Evolutionary conservation across 1,140 invertebrate genomes (phyloP), one percentile per base, ranked within the genome.

Genomic region (Luehdorfia chinensis): DNA sequence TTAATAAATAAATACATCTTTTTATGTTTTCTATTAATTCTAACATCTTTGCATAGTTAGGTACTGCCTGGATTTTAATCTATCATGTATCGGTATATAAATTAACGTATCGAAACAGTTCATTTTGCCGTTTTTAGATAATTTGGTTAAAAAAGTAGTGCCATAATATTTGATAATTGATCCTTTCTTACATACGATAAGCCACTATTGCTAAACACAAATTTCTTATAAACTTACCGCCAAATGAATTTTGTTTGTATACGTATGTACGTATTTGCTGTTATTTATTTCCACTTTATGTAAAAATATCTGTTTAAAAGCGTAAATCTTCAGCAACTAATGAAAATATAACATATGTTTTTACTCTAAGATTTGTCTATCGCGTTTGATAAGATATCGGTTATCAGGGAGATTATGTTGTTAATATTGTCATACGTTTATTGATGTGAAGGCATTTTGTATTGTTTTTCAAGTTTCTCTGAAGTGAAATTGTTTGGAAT

Each of bases 361-460:
- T 60, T 54, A 56, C 36, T 33, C 27, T 47, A 46, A 37, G 25
- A 50, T 50, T 18, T 21, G 13, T 50, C 65, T 70, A 73, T 67
- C 66, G 51, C 12, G 4, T 19, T 30, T 37, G 53, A 63, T 65
- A 70, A 47, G 49, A 48, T 70, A 74, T 68, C 66, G 52, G 46
- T 49, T 50, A 53, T 51, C 48, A 39, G 23, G 19, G 9, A 58
- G 60, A 59, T 59, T 53, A 54, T 27, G 30, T 33, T 48, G 52
- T 49, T 14, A 51, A 13, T 36, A 41, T 28, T 50, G 27, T 43
- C 25, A 43, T 30, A 28, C 4, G 27, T 43, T 8, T 30, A 30
- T 27, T 15, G 19, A 41, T 16, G 11, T 12, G 8, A 43, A 11
- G 14, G 12, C 12, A 28, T 43, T n/a, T 14, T 28, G 27, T 30